A percentile compares a stretch with the other conserved stretches of the same genome.
Evolutionary conservation across 92 coral and sea anemone genomes (phyloP).

Genomic region (Siderastrea siderea): DNA sequence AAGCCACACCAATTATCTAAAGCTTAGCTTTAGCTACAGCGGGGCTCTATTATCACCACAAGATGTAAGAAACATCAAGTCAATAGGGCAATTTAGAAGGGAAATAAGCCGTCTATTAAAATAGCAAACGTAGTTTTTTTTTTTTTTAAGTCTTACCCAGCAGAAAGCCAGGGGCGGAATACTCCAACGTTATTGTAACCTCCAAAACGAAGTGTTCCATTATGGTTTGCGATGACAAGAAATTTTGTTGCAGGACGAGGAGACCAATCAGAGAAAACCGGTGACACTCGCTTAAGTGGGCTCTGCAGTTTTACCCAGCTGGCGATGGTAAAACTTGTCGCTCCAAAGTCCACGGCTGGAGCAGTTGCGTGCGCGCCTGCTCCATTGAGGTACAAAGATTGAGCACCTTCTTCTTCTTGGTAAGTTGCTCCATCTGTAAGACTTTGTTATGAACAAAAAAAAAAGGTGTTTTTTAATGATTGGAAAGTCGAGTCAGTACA

Average conservation of each 20-base stretch:
- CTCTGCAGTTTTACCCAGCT: constrained; percentile 15
- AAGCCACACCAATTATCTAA: too few relatives aligned
- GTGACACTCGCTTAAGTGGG: background rate
- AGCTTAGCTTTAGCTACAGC: too few relatives aligned
- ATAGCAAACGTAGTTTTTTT: too few relatives aligned
- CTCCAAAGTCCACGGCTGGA: constrained; percentile 16
- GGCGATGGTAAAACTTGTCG: constrained; percentile 12
- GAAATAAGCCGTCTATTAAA: too few relatives aligned
- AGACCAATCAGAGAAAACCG: constrained; percentile 8
- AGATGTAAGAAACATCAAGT: too few relatives aligned
- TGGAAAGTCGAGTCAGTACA: background rate
- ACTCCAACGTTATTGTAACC: background rate
- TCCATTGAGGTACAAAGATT: constrained; percentile 9
- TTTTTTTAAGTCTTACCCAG: background rate
- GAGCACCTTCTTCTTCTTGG: background rate
- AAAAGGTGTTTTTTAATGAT: background rate
- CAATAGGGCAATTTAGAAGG: too few relatives aligned
- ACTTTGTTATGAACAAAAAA: background rate
- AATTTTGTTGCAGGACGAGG: background rate
- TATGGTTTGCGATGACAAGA: background rate
- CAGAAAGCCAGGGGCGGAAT: background rate
- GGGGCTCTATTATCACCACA: too few relatives aligned
- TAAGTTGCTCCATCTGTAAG: background rate
- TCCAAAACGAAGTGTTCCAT: background rate
- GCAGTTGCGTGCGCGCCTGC: constrained; percentile 18